Percentiles rank a stretch among this genome's conserved stretches.
Conservation (phyloP, 2,888 invertebrate species). For the Busseola fusca region DNA sequence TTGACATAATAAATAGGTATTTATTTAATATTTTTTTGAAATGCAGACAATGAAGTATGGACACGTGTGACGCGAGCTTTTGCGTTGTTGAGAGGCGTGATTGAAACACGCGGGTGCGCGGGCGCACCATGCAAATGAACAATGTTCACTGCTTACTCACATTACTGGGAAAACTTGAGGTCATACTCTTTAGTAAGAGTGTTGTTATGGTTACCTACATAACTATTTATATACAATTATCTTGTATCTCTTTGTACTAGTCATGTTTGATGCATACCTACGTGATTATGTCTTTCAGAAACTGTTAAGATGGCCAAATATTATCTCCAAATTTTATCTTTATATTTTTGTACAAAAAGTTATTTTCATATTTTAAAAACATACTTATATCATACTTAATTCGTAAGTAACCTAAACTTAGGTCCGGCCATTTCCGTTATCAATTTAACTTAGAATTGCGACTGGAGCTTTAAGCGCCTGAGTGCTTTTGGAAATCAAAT, state of each 20-base stretch:
- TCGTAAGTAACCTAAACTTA: neutral
- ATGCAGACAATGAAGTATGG: conserved; percentile 39
- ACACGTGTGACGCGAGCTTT: conserved; percentile 55
- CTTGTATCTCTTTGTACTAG: neutral
- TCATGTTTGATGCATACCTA: neutral
- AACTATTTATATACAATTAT: conserved; percentile 8
- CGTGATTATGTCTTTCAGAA: neutral
- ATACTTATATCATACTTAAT: neutral
- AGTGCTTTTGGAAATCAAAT: conserved; percentile 1
- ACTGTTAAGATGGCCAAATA: neutral
- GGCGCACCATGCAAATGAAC: conserved; percentile 68
- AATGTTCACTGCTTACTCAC: conserved; percentile 57
- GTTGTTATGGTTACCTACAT: conserved; percentile 35
- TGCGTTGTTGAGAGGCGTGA: conserved; percentile 59
- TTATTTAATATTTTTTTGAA: too few relatives aligned
- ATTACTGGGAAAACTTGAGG: conserved; percentile 55
- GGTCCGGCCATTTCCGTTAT: neutral
- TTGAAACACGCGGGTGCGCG: conserved; percentile 65
- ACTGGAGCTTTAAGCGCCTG: conserved; percentile 10
- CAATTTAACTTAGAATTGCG: conserved; percentile 5
- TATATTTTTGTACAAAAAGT: neutral
- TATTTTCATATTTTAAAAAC: neutral
- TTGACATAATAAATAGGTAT: conserved; percentile 63
- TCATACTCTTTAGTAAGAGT: conserved; percentile 27
- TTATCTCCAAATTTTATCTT: neutral